phyloP scores from a whole-genome alignment of 2,888 invertebrate genomes.

The Pseudanteris insignis region DNA sequence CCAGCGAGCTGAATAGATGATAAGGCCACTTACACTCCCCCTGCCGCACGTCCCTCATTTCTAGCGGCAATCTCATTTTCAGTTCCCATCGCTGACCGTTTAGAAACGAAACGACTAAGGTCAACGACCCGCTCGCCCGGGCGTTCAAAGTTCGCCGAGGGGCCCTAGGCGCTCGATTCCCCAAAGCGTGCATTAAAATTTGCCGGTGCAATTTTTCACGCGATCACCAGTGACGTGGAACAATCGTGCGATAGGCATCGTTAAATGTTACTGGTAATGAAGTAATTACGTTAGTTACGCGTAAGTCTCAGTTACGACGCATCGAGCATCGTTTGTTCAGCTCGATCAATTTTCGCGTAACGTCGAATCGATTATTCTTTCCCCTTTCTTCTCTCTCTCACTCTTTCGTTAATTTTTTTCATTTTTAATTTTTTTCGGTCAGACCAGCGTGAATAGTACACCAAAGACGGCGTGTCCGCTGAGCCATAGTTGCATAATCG shows the following conservation, averaged over 20 bases:
- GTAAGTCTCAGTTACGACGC: constrained; percentile 18
- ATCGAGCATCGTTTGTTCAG: constrained; percentile 15
- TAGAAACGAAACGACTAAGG: constrained; percentile 22
- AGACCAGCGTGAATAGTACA: too few relatives aligned
- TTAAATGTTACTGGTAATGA: constrained; percentile 36
- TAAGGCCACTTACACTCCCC: too few relatives aligned
- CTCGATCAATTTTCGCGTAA: constrained; percentile 31
- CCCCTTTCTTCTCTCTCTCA: neutral
- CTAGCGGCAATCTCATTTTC: constrained; percentile 7
- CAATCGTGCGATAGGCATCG: constrained; percentile 32
- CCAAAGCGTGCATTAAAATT: constrained; percentile 28
- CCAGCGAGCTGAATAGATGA: too few relatives aligned
- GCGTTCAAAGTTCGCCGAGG: constrained; percentile 10
- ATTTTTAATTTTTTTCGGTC: too few relatives aligned
- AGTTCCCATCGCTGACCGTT: constrained; percentile 7
- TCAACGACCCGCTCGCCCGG: constrained; percentile 13
- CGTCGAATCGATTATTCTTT: constrained; percentile 6
- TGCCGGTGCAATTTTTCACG: constrained; percentile 20
- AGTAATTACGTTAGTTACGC: constrained; percentile 32
- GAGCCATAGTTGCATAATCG: constrained; percentile 20
- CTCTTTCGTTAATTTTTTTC: constrained; percentile 1
- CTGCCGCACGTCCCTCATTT: too few relatives aligned
- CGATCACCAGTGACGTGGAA: constrained; percentile 21
- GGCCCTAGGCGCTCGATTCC: constrained; percentile 7
- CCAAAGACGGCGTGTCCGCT: constrained; percentile 13